phyloP scores from a whole-genome alignment of 2,113 vertebrate genomes.

The Siniperca chuatsi region DNA sequence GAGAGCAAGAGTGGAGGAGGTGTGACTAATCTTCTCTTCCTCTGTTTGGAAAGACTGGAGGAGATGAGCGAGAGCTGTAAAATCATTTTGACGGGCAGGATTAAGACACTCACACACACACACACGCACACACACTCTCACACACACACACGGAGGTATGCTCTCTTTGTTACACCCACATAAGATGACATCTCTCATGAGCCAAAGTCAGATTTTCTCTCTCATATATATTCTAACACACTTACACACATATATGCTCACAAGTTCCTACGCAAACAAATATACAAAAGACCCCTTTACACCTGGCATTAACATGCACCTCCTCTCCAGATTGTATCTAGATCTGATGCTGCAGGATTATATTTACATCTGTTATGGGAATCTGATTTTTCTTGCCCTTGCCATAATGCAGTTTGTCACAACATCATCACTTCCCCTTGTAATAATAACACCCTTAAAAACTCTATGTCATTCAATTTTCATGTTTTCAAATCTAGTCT shows the following conservation, averaged over 20 bases:
- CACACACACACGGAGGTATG: slow-evolving; percentile 41
- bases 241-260: slow-evolving; percentile 25
- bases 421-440: slow-evolving; percentile 23
- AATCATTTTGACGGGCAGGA: slow-evolving; percentile 83
- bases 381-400: slow-evolving; percentile 18
- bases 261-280: slow-evolving; percentile 39
- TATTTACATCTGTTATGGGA: slow-evolving; percentile 37
- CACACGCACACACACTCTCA: slow-evolving; percentile 14
- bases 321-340: slow-evolving; percentile 19
- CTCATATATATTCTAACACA: slow-evolving; percentile 31
- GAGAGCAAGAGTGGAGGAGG: slow-evolving; percentile 78
- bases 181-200: slow-evolving; percentile 27
- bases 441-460: slow-evolving; percentile 46
- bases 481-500: slow-evolving; percentile 23
- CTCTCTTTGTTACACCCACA: slow-evolving; percentile 42
- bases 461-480: slow-evolving; percentile 49
- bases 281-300: slow-evolving; percentile 27
- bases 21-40: slow-evolving; percentile 83
- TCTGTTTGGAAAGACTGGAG: slow-evolving; percentile 76
- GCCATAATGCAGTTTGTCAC: slow-evolving; percentile 37
- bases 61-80: slow-evolving; percentile 81
- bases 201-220: slow-evolving; percentile 32
- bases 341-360: slow-evolving; percentile 46
- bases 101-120: slow-evolving; percentile 65
- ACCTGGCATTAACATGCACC: slow-evolving; percentile 31